Evolutionary conservation across 2,797 vertebrate species (phyloP), one percentile per base, ranked within the genome.

Genomic region (Limosa lapponica): DNA sequence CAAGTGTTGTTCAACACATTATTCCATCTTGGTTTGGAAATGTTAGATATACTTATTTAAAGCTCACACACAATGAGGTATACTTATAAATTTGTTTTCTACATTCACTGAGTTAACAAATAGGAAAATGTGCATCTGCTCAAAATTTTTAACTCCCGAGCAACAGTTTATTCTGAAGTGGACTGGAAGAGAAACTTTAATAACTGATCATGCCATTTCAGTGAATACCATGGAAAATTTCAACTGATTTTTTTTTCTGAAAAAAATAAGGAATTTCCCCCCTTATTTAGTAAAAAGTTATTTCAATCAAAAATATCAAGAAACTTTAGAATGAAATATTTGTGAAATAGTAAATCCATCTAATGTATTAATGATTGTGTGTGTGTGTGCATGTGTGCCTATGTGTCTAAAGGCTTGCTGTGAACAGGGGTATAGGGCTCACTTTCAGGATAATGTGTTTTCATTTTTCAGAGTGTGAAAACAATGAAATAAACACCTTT

Each of bases 401-500:
- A 7, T 51, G 37, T 39, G 10, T 32, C 23, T 15, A 79, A 91
- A 80, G 4, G 4, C 19, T 83, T 78, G 23, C 16, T 71, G 62
- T 72, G 37, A 81, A 22, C 8, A 49, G 39, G 7, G 16, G 2
- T 41, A 8, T 15, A 44, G 14, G 41, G 3, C 36, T 85, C 2
- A 4, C n/a, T 86, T 86, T 51, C n/a, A 69, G 65, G 19, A 77
- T 46, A 82, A 75, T 32, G 23, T 37, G 48, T 67, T 95, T 94
- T 83, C 49, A 54, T 81, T 93, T 91, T 83, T 88, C 52, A 69
- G 34, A 69, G 37, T 78, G 62, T 82, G 77, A 88, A 88, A 93
- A 91, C 62, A 94, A 44, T 86, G 34, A 95, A 95, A 94, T 91
- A 94, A 95, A 86, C 77, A 89, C 75, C 54, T 90, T 79, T 57